Evolutionary conservation across 2,797 vertebrate species (phyloP).

Genomic region (Arremon brunneinucha): DNA sequence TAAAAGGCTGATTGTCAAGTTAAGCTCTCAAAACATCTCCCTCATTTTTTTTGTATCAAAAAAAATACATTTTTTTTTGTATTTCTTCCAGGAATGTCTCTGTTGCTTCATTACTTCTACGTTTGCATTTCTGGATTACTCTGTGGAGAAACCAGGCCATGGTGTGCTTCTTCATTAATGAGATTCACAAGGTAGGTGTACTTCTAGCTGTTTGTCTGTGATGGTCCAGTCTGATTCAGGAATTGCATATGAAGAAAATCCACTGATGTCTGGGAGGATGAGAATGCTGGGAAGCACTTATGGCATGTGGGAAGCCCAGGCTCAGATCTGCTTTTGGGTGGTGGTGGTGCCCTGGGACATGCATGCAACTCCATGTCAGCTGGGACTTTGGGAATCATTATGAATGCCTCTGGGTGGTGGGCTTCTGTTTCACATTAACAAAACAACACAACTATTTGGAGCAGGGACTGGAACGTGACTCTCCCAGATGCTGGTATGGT

Average conservation of each 20-base stretch:
- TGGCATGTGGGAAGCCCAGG: neutral
- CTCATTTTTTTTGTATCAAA: neutral
- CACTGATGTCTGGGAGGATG: neutral
- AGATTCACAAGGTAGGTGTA: neutral
- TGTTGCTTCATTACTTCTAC: neutral
- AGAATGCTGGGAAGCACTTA: neutral
- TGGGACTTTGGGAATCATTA: neutral
- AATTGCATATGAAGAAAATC: neutral
- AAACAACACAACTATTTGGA: neutral
- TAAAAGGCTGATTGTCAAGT: neutral
- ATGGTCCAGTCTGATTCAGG: neutral
- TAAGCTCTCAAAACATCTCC: neutral
- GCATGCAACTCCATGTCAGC: neutral
- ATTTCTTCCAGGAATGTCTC: neutral
- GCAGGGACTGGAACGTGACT: neutral
- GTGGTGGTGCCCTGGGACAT: neutral
- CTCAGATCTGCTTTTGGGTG: neutral
- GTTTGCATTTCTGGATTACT: neutral
- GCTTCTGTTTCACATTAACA: neutral
- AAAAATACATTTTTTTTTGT: too few species aligned
- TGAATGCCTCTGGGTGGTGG: neutral
- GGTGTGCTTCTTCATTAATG: neutral
- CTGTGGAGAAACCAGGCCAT: neutral
- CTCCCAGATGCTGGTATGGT: neutral
- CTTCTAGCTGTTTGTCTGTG: neutral